Evolutionary conservation across 2,113 vertebrate genomes (phyloP).

Genomic region (Aegypius monachus): DNA sequence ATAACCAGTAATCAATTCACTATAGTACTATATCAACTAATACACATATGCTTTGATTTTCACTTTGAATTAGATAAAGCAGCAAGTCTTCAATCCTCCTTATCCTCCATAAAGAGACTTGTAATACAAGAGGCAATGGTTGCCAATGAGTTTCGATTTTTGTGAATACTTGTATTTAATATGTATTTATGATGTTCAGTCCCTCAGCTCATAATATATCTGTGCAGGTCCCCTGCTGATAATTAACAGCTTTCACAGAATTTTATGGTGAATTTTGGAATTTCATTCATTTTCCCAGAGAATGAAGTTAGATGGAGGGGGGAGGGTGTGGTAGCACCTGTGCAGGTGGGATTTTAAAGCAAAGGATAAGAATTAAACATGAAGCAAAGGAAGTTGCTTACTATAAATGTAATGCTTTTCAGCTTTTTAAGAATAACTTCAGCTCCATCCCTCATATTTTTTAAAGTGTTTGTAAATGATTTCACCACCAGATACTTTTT

Average conservation of each 20-base stretch:
- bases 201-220: not conserved
- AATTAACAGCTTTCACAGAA: not conserved
- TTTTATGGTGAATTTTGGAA: not conserved
- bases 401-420: not conserved
- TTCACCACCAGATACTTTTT: not conserved
- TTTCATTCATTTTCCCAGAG: not conserved
- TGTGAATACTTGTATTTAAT: not conserved
- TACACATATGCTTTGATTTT: not conserved
- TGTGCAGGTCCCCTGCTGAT: not conserved
- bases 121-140: not conserved
- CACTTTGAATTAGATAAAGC: not conserved
- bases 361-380: not conserved
- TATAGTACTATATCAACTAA: not conserved
- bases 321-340: not conserved
- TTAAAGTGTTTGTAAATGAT: not conserved
- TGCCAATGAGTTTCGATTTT: not conserved
- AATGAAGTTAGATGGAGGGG: fast-evolving
- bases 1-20: not conserved
- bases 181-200: not conserved
- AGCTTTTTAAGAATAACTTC: not conserved
- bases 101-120: not conserved
- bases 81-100: not conserved
- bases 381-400: not conserved
- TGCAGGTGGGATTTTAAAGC: not conserved
- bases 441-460: not conserved